phyloP scores from a whole-genome alignment of 1,140 invertebrate genomes.

The Papilio helenus region DNA sequence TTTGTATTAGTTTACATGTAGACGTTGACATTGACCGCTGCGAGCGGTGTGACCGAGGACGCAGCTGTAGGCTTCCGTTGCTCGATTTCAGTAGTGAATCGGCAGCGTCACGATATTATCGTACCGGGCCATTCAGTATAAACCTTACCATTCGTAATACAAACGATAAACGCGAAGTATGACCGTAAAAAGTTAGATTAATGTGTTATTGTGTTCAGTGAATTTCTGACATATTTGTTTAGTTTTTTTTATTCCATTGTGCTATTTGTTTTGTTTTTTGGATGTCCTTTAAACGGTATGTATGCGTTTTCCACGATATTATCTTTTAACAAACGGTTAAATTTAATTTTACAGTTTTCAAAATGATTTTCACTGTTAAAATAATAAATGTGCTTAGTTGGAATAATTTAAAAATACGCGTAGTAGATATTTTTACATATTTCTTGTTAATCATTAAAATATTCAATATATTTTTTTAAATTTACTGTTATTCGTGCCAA shows the following conservation, averaged over 20 bases:
- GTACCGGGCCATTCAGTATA: constrained; percentile 12
- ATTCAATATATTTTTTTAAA: not conserved
- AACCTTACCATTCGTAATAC: not conserved
- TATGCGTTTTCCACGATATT: not conserved
- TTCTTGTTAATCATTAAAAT: not conserved
- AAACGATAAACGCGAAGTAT: constrained; percentile 14
- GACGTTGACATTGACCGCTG: constrained; percentile 26
- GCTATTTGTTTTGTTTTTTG: constrained; percentile 7
- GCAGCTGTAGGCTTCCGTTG: constrained; percentile 20
- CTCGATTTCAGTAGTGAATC: constrained; percentile 34
- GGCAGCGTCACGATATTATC: constrained; percentile 28
- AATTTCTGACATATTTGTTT: constrained; percentile 16
- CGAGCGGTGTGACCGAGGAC: constrained; percentile 32
- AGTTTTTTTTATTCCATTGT: not conserved
- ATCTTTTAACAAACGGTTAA: not conserved
- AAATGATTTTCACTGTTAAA: too few relatives aligned
- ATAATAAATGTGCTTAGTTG: too few relatives aligned
- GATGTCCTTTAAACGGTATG: constrained; percentile 10
- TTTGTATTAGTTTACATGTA: not conserved
- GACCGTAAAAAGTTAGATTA: constrained; percentile 22
- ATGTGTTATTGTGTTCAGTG: constrained; percentile 11
- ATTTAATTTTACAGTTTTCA: too few relatives aligned
- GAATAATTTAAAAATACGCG: too few relatives aligned
- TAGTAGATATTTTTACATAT: not conserved
- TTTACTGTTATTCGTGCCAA: not conserved